Conservation (phyloP, 2,113 vertebrate genomes). For the Vulpes vulpes region DNA sequence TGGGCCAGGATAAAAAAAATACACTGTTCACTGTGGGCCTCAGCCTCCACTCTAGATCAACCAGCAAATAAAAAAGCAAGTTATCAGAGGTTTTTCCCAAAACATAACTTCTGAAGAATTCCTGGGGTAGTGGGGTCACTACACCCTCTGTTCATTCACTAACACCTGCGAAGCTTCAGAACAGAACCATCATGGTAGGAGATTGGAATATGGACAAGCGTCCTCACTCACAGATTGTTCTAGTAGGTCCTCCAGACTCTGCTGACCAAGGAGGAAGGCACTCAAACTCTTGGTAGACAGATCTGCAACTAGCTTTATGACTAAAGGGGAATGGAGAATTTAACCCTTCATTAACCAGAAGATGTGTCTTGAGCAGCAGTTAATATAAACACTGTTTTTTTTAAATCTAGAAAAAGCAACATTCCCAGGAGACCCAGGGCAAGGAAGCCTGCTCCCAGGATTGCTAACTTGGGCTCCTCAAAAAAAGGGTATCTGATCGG, state of each 20-base stretch:
- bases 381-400: background rate
- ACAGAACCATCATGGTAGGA: background rate
- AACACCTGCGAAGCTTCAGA: background rate
- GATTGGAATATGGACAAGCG: background rate
- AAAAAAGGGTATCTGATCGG: background rate
- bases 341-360: background rate
- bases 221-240: background rate
- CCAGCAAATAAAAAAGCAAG: background rate
- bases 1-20: background rate
- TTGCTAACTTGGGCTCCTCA: background rate
- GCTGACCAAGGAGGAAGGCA: background rate
- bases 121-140: too few species aligned
- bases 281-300: background rate
- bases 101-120: background rate
- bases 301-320: background rate
- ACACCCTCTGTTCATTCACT: fast-evolving
- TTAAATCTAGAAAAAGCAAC: conserved; percentile 17
- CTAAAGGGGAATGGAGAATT: background rate
- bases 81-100: background rate
- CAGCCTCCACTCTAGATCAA: background rate
- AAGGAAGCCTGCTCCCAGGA: background rate
- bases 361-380: background rate
- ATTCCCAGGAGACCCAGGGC: background rate
- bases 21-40: background rate
- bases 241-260: background rate